Evolutionary conservation across 2,113 vertebrate species (phyloP), one percentile per base, ranked within the genome.

Genomic region (Microtus pennsylvanicus): DNA sequence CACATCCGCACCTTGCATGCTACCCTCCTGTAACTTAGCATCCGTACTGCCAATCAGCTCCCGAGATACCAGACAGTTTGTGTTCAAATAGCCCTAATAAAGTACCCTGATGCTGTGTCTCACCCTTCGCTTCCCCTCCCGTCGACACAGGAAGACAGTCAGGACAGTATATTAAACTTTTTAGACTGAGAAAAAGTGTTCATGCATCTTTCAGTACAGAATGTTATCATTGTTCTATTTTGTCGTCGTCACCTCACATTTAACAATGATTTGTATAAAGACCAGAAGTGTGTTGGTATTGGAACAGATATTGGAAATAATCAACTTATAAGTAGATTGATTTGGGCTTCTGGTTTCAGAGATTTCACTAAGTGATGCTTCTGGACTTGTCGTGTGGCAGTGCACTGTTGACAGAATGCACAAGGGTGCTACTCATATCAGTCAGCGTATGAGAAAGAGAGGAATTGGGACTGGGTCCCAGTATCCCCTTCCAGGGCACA

Each of bases 231-330:
- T 67, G 45, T 13, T 90, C 55, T 52, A 12, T 50, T 94, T 80
- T 83, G 38, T 45, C 65, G 0, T 55, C 52, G 1, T 45, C 33
- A 5, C 10, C 38, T 76, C 28, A 26, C 9, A 16, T 83, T 61
- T 52, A 12, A 89, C 69, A 72, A n/a, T 63, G n/a, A 63, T 92
- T 61, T 77, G 38, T 61, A 50, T 69, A 42, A 83, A 70, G 94
- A 50, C 50, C 7, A 14, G 19, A 83, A 52, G 26, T 70, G 4
- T n/a, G 65, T 81, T 50, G 35, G 16, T 61, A 16, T 30, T 87
- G n/a, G 89, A 81, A 30, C n/a, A 72, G 81, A 94, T 61, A 81
- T 4, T 11, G 14, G 22, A 81, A 55, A 45, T 5, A 72, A 72
- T 50, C 52, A 72, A 24, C 65, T 93, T 35, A 24, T 28, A 82